Conservation (phyloP, 2,113 vertebrate species). For the Perca schrenkii region DNA sequence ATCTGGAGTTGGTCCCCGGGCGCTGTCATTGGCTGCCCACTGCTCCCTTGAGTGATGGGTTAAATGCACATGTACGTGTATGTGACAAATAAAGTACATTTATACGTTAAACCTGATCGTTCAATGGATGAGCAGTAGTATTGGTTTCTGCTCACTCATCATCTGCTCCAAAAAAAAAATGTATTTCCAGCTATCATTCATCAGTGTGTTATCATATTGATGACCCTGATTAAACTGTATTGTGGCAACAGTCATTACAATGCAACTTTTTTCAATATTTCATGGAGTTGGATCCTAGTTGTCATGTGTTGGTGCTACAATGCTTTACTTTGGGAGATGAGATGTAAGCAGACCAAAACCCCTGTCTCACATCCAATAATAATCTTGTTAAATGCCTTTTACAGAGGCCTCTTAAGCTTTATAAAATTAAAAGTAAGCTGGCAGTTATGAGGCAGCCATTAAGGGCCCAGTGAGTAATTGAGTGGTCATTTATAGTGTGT, state of each 20-base stretch:
- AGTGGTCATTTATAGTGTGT: constrained; percentile 9
- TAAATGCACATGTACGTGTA: no score
- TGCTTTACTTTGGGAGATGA: not conserved
- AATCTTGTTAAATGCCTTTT: not conserved
- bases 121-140: no score
- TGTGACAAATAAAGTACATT: no score
- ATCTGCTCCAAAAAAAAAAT: no score
- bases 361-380: not conserved
- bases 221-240: not conserved
- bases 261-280: not conserved
- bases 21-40: no score
- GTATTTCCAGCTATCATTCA: no score
- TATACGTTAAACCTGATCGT: not conserved
- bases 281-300: not conserved
- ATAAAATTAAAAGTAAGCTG: not conserved
- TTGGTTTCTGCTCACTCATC: no score
- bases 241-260: not conserved
- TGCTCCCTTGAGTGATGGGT: no score
- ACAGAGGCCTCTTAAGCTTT: not conserved
- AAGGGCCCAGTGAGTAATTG: not conserved
- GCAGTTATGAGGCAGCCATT: not conserved
- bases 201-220: no score
- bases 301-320: not conserved
- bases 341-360: not conserved
- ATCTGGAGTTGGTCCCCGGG: no score